Evolutionary conservation across 2,888 invertebrate species (phyloP).

Genomic region (Lasioglossum lativentre): DNA sequence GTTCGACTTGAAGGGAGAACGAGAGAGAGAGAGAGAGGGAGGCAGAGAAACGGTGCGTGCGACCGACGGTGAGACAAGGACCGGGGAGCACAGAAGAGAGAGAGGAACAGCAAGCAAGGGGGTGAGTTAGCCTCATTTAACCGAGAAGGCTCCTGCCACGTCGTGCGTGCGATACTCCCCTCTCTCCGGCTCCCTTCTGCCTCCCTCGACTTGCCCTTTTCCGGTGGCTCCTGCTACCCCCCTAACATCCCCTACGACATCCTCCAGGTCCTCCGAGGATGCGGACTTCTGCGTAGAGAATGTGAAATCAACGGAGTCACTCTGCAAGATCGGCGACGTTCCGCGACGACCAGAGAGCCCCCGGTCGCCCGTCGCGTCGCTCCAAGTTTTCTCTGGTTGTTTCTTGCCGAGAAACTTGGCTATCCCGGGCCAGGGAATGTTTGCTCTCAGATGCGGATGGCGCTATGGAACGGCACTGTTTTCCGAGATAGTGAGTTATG

Average conservation of each 20-base stretch:
- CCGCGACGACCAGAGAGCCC: background rate
- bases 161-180: constrained; percentile 72
- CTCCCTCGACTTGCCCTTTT: constrained; percentile 64
- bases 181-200: background rate
- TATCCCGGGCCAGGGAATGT: background rate
- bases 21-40: background rate
- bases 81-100: constrained; percentile 18
- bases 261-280: constrained; percentile 33
- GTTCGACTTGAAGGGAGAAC: constrained; percentile 62
- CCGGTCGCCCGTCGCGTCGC: too few species aligned
- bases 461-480: background rate
- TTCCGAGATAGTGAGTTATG: background rate
- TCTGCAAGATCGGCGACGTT: constrained; percentile 33
- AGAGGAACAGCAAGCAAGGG: constrained; percentile 27
- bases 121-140: constrained; percentile 80
- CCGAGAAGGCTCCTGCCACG: constrained; percentile 75
- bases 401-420: background rate
- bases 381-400: background rate
- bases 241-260: constrained; percentile 34
- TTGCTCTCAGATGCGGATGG: background rate
- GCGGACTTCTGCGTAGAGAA: constrained; percentile 41
- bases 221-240: constrained; percentile 60
- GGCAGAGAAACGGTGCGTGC: background rate
- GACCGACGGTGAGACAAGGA: constrained; percentile 25
- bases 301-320: constrained; percentile 36